Evolutionary conservation across 2,888 invertebrate species (phyloP).

Genomic region (Ennomos quercinarius): DNA sequence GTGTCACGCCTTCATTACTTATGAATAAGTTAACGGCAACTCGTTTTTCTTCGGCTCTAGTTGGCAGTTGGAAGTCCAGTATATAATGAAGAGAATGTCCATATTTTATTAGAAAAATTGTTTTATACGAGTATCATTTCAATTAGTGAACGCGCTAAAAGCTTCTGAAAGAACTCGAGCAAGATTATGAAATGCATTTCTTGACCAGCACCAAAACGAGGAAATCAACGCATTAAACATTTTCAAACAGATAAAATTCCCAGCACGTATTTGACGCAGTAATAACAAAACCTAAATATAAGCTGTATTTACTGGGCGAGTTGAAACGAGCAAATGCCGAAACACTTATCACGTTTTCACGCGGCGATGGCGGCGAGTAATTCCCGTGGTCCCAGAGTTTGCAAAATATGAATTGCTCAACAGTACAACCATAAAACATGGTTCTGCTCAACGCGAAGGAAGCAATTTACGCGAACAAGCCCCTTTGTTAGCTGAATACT

Average conservation of each 20-base stretch:
- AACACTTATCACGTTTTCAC: slow-evolving; percentile 54
- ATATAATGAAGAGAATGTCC: too few species aligned
- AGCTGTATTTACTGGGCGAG: slow-evolving; percentile 37
- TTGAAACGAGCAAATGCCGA: slow-evolving; percentile 41
- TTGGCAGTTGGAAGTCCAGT: too few species aligned
- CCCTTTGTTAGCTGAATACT: slow-evolving; percentile 57
- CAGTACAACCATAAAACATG: slow-evolving; percentile 54
- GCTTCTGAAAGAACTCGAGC: neutral
- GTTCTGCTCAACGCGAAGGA: slow-evolving; percentile 54
- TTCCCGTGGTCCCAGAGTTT: slow-evolving; percentile 49
- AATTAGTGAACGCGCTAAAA: too few species aligned
- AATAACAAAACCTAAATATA: slow-evolving; percentile 40
- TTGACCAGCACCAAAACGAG: slow-evolving; percentile 5
- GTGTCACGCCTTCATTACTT: slow-evolving; percentile 43
- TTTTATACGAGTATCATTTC: too few species aligned
- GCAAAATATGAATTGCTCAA: slow-evolving; percentile 59
- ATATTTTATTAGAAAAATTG: too few species aligned
- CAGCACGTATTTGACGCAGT: slow-evolving; percentile 38
- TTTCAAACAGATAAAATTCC: slow-evolving; percentile 33
- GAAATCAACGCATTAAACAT: slow-evolving; percentile 20
- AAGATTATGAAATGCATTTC: neutral
- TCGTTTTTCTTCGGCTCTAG: slow-evolving; percentile 25
- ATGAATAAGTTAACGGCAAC: slow-evolving; percentile 36
- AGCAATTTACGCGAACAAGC: slow-evolving; percentile 56
- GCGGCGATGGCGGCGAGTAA: slow-evolving; percentile 41